These are phyloP conservation scores for Oncopeltus fasciatus DNA, from an alignment of 1,140 invertebrate species.

Conservation along the genomic window DNA sequence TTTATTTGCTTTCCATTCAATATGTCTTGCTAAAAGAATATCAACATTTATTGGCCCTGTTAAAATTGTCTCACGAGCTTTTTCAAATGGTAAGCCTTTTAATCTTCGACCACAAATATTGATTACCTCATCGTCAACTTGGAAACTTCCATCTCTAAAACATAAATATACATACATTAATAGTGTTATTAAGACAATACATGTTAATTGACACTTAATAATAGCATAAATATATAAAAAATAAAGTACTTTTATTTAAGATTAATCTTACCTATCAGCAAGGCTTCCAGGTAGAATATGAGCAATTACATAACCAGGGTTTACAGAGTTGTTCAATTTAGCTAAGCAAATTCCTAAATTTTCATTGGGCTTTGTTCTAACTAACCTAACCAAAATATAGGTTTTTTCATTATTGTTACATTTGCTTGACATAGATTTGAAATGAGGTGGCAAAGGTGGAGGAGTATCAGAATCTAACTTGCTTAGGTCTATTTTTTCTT, in stretches of 20 bases:
- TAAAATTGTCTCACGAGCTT: slow-evolving; percentile 42
- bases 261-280: slow-evolving; percentile 35
- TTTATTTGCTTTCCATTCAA: slow-evolving; percentile 9
- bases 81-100: slow-evolving; percentile 41
- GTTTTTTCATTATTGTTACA: background rate
- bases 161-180: background rate
- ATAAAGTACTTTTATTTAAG: background rate
- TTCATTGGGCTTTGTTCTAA: slow-evolving; percentile 29
- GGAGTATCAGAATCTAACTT: background rate
- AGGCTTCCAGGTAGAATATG: slow-evolving; percentile 40
- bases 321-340: slow-evolving; percentile 33
- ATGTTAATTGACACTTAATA: too few species aligned
- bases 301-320: slow-evolving; percentile 41
- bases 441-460: slow-evolving; percentile 20
- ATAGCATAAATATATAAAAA: background rate
- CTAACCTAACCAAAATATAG: background rate
- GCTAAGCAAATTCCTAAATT: slow-evolving; percentile 45
- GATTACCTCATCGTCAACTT: slow-evolving; percentile 49
- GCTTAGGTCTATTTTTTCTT: background rate
- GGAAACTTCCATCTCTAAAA: slow-evolving; percentile 39
- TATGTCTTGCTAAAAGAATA: slow-evolving; percentile 32
- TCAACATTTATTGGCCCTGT: slow-evolving; percentile 37
- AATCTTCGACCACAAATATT: slow-evolving; percentile 48
- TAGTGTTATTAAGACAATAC: background rate
- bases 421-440: background rate